These are phyloP conservation scores for Chrysaora quinquecirrha DNA, from an alignment of 30 jellyfish, hydroid and myxozoan genomes.

Conservation along the genomic window DNA sequence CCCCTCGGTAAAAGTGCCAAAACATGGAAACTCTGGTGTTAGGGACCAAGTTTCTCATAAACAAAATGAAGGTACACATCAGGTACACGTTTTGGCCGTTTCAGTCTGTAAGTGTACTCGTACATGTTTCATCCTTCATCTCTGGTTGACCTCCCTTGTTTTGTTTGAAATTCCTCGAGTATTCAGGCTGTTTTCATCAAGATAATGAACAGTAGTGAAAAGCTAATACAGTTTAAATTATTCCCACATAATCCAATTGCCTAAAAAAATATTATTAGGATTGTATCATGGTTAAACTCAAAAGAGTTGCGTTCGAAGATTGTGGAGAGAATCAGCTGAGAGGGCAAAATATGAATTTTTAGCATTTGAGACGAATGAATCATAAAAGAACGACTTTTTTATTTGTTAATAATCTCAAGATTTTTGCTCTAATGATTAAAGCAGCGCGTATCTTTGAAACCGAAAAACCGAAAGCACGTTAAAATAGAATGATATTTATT, in stretches of 20 bases:
- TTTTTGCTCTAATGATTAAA: too few relatives aligned
- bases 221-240: neutral
- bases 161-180: neutral
- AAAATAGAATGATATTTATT: neutral
- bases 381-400: neutral
- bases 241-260: constrained; percentile 10
- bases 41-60: too few relatives aligned
- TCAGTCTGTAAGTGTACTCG: too few relatives aligned
- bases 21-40: too few relatives aligned
- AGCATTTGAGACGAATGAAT: too few relatives aligned
- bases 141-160: neutral
- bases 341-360: neutral
- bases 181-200: neutral
- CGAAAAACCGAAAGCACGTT: neutral
- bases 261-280: neutral
- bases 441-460: neutral
- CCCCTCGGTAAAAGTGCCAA: too few relatives aligned
- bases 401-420: too few relatives aligned
- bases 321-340: neutral
- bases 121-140: too few relatives aligned
- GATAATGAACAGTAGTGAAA: neutral
- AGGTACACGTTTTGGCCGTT: too few relatives aligned
- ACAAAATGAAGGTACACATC: too few relatives aligned
- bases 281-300: neutral
- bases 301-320: neutral